A percentile compares a stretch with the other conserved stretches of the same genome.
phyloP scores from a whole-genome alignment of 2,888 invertebrate species.

The Rhingia campestris region DNA sequence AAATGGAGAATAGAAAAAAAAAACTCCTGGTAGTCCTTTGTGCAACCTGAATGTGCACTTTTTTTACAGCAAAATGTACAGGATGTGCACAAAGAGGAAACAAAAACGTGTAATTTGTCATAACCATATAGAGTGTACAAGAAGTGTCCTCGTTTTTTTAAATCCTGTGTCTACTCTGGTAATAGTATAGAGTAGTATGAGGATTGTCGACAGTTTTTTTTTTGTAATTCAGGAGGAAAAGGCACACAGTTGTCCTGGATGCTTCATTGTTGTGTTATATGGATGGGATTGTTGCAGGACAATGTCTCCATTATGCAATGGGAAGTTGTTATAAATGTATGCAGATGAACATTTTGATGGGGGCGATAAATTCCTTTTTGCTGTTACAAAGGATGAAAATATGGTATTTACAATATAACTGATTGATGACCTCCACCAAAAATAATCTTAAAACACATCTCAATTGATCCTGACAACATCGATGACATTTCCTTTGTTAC shows the following conservation, averaged over 20 bases:
- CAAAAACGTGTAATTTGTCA: slow-evolving; percentile 63
- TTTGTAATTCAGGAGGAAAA: background rate
- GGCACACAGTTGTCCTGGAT: slow-evolving; percentile 2
- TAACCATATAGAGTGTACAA: slow-evolving; percentile 26
- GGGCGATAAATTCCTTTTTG: background rate
- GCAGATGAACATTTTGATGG: slow-evolving; percentile 43
- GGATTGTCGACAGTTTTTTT: background rate
- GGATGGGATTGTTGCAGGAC: slow-evolving; percentile 5
- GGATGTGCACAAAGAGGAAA: slow-evolving; percentile 12
- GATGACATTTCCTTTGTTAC: no score
- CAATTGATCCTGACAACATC: no score
- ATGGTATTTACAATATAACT: no score
- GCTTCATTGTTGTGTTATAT: slow-evolving; percentile 13
- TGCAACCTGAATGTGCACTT: slow-evolving; percentile 49
- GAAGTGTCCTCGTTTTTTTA: slow-evolving; percentile 42
- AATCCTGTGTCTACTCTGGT: background rate
- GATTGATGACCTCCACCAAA: no score
- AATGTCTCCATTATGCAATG: slow-evolving; percentile 6
- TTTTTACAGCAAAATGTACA: background rate
- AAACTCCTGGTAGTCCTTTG: background rate
- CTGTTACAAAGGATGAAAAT: background rate
- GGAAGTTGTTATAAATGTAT: slow-evolving; percentile 15
- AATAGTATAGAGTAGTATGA: background rate
- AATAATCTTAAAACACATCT: no score
- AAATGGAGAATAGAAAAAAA: slow-evolving; percentile 1